Base-by-base conservation (phyloP, 1,140 invertebrate species). In the Achatina immaculata region DNA sequence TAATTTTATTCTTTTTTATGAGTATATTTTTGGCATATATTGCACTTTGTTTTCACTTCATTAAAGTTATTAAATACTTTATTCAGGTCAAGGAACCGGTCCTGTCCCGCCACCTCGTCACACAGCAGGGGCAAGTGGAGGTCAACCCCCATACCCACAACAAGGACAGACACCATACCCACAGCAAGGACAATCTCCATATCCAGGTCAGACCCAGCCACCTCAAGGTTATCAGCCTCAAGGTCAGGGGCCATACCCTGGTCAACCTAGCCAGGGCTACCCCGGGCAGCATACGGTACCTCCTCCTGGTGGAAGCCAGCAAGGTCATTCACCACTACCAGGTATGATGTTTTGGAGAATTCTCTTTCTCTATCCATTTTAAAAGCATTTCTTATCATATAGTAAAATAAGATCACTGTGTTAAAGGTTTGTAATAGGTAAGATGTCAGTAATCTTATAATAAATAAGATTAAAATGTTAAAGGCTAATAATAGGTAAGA, bases 221-320 rank as follows among this genome's bases (percentile, higher is more conserved):
- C 11, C 69, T 72, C 65, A 21, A 31, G 65, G 14, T n/a, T 40
- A 40, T n/a, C 42, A 74, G 16, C 7, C 40, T 51, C 74, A 78
- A 68, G 76, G 76, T 78, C 76, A 78, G 42, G 62, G 43, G n/a
- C 31, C 62, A 66, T 19, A 34, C 45, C 40, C 36, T 45, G 71
- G 71, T 28, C 28, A 43, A 19, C 71, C 9, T 2, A 43, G 58
- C 31, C 58, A 62, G 31, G 38, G 31, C 16, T 51, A 38, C 51
- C n/a, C 58, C 21, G 24, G 34, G 6, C 36, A 58, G 38, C 74
- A 40, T 24, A 2, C 36, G 36, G 51, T 14, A 1, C 21, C 55
- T n/a, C 38, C 73, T 75, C 11, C 74, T 65, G 34, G 4, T 38
- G 48, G n/a, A 43, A 21, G 36, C 36, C 45, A 51, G 2, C 31